phyloP scores from a whole-genome alignment of 2,888 invertebrate species.

The Nasonia oneida region DNA sequence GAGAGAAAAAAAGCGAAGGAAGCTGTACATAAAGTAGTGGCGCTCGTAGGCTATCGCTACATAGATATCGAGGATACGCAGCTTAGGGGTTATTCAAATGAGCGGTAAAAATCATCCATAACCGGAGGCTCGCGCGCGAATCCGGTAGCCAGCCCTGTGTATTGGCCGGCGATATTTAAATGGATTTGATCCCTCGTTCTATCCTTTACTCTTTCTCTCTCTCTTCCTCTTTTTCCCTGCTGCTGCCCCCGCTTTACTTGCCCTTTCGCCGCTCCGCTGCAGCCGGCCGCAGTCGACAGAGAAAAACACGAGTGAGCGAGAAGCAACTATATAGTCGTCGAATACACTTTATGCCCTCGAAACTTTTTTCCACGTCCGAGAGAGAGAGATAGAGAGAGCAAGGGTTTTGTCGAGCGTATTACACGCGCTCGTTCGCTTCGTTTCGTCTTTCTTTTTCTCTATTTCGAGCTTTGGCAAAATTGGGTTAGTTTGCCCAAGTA shows the following conservation, averaged over 20 bases:
- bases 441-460: neutral
- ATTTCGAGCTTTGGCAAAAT: slow-evolving; percentile 45
- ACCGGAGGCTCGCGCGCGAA: slow-evolving; percentile 67
- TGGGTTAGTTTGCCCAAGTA: slow-evolving; percentile 55
- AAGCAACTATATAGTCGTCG: neutral
- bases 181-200: slow-evolving; percentile 70
- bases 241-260: no score
- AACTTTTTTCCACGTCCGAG: slow-evolving; percentile 66
- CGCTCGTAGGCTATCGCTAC: slow-evolving; percentile 11
- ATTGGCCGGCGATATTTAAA: slow-evolving; percentile 75
- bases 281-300: neutral
- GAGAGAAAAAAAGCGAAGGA: neutral
- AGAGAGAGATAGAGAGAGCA: slow-evolving; percentile 53
- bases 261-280: neutral
- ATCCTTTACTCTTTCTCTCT: slow-evolving; percentile 24
- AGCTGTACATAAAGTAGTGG: slow-evolving; percentile 40
- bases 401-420: slow-evolving; percentile 70
- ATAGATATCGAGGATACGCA: slow-evolving; percentile 60
- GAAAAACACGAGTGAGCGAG: slow-evolving; percentile 15
- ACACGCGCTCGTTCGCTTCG: slow-evolving; percentile 53
- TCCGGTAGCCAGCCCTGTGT: slow-evolving; percentile 34
- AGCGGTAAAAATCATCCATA: slow-evolving; percentile 76
- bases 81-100: slow-evolving; percentile 77
- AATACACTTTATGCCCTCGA: slow-evolving; percentile 66
- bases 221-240: neutral